Evolutionary conservation across 2,888 invertebrate genomes (phyloP).

Genomic region (Drosophila nigritarsus): DNA sequence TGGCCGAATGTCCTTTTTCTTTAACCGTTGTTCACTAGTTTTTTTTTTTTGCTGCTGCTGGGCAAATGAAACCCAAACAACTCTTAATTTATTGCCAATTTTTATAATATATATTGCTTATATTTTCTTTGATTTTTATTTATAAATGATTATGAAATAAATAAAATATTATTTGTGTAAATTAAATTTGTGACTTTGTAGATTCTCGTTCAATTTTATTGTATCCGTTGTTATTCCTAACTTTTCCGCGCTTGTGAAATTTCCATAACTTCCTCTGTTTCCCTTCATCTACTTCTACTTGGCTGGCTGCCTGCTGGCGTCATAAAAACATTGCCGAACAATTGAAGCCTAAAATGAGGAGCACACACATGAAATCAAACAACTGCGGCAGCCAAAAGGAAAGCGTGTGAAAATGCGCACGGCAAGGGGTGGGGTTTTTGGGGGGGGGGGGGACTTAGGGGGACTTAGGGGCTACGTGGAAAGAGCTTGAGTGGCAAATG

Average conservation of each 20-base stretch:
- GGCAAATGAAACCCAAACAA: constrained; percentile 41
- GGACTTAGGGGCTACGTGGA: constrained; percentile 37
- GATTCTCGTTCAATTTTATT: constrained; percentile 62
- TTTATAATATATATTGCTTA: no score
- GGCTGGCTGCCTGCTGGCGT: constrained; percentile 53
- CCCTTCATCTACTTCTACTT: constrained; percentile 20
- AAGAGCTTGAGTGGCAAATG: constrained; percentile 30
- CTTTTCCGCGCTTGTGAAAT: constrained; percentile 55
- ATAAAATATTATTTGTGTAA: background rate
- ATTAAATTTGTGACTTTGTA: background rate
- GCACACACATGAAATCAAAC: constrained; percentile 33
- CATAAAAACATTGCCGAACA: constrained; percentile 80
- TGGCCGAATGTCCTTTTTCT: constrained; percentile 1
- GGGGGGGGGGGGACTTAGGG: background rate
- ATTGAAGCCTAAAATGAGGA: constrained; percentile 67
- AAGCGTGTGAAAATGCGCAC: constrained; percentile 1
- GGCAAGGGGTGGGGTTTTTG: background rate
- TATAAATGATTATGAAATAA: background rate
- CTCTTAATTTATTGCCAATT: constrained; percentile 1
- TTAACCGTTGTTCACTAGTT: background rate
- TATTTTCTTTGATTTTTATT: background rate
- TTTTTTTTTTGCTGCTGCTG: constrained; percentile 11
- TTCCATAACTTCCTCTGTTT: constrained; percentile 77
- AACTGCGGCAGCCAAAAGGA: background rate
- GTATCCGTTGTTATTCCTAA: constrained; percentile 61